Base-by-base conservation (phyloP, 2,888 invertebrate species). In the Anthrax anthrax region DNA sequence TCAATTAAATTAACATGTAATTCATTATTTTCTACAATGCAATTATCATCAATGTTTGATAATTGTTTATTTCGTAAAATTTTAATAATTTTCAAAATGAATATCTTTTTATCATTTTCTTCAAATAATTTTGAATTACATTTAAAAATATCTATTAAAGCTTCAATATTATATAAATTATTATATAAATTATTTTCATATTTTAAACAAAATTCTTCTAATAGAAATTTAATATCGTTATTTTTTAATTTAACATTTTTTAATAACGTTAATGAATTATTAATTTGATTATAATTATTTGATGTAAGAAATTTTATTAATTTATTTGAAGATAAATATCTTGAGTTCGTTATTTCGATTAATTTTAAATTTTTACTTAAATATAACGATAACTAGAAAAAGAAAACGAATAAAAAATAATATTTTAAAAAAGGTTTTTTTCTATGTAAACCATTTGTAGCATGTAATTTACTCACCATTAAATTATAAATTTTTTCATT, bases 371-470 rank as follows among this genome's bases (percentile, higher is more conserved):
- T 40, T 19, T 45, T 18, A 12, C 9, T 1, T 34, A 45, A 19
- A 19, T 45, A 45, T 17, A 40, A 2, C 23, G 44, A 40, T 3
- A 45, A 40, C 44, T 45, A n/a, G 13, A 40, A 45, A 40, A 14
- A 14, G n/a, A 36, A 34, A 13, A 9, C 6, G 17, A 16, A 18
- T 19, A 18, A 42, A 36, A 18, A 29, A 29, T 10, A 19, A 32
- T 17, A 10, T 2, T n/a, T 16, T 2, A 12, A 34, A 29, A 42
- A 34, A 17, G n/a, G 10, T n/a, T n/a, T n/a, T n/a, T n/a, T n/a
- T n/a, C n/a, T 23, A 23, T 23, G 8, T 8, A 23, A 6, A 23
- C 4, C 4, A 23, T 23, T 6, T 23, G 23, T 23, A 23, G 23
- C 8, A 23, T 6, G 8, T 23, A 23, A 23, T 6, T 6, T 32